A percentile compares a stretch with the other conserved stretches of the same genome.
Conservation (phyloP, 2,797 vertebrate genomes). For the Lutra lutra region DNA sequence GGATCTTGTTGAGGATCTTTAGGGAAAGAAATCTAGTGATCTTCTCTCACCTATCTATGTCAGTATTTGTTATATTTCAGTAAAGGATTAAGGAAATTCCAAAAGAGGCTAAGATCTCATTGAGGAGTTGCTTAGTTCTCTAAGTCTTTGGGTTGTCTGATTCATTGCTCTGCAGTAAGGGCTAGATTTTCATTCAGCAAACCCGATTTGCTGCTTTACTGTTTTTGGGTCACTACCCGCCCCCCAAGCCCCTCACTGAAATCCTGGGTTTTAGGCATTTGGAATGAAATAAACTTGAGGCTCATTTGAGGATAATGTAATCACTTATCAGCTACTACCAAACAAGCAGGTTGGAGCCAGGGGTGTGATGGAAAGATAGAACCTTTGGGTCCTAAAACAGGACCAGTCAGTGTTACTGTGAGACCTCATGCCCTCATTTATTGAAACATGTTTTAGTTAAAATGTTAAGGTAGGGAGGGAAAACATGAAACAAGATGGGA, state of each 20-base stretch:
- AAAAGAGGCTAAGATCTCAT: background rate
- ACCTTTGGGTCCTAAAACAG: background rate
- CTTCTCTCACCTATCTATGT: background rate
- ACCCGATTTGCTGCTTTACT: background rate
- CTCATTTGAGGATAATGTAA: background rate
- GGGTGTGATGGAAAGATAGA: background rate
- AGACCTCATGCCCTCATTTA: background rate
- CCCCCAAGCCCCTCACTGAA: background rate
- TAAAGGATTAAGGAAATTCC: background rate
- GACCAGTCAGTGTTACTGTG: background rate
- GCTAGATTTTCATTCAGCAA: background rate
- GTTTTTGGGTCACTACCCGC: background rate
- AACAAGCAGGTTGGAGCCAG: background rate
- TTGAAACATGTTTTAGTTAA: background rate
- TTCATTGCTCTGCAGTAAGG: background rate
- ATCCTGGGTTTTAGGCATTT: background rate
- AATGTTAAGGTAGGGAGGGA: no score
- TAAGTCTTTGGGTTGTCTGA: background rate
- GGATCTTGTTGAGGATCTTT: background rate
- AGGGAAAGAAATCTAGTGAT: background rate
- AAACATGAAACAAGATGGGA: no score
- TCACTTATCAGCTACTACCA: background rate
- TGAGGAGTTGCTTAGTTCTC: background rate
- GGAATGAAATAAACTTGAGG: conserved; percentile 32
- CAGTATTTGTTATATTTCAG: background rate